Percentiles rank a stretch among this genome's conserved stretches.
phyloP scores from a whole-genome alignment of 2,797 vertebrate species.

The Lithobates sylvaticus region DNA sequence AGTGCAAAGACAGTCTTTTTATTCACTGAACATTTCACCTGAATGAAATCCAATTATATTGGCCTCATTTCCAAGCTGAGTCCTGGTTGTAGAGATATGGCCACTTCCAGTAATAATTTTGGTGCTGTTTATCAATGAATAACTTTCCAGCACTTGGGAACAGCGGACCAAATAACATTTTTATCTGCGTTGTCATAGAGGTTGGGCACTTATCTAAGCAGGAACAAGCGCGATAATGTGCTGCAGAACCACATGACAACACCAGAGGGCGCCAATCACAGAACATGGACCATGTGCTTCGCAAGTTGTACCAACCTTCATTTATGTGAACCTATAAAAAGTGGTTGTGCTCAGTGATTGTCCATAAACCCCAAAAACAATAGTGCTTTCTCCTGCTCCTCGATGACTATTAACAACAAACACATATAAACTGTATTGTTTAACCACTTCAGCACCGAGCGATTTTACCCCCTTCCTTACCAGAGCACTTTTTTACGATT shows the following conservation, averaged over 20 bases:
- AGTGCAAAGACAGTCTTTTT: neutral
- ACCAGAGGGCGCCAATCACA: conserved; percentile 12
- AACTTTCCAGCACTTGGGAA: conserved; percentile 10
- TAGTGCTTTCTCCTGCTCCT: too few species aligned
- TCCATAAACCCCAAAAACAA: neutral
- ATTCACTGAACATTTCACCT: neutral
- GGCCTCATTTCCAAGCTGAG: neutral
- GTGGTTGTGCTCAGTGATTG: neutral
- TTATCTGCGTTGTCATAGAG: conserved; percentile 30
- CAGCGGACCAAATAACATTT: neutral
- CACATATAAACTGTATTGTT: too few species aligned
- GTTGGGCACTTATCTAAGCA: neutral
- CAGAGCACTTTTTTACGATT: too few species aligned
- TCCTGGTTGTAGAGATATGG: neutral
- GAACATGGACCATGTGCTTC: neutral
- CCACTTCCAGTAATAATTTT: neutral
- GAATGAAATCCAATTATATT: neutral
- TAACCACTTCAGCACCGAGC: too few species aligned
- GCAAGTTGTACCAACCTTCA: neutral
- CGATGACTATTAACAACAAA: too few species aligned
- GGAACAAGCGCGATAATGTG: neutral
- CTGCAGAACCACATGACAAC: neutral
- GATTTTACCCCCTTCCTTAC: too few species aligned
- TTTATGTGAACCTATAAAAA: neutral
- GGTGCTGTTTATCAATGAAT: conserved; percentile 1